Base-by-base conservation (phyloP, 2,888 invertebrate genomes). In the Agonopterix alstromeriana region DNA sequence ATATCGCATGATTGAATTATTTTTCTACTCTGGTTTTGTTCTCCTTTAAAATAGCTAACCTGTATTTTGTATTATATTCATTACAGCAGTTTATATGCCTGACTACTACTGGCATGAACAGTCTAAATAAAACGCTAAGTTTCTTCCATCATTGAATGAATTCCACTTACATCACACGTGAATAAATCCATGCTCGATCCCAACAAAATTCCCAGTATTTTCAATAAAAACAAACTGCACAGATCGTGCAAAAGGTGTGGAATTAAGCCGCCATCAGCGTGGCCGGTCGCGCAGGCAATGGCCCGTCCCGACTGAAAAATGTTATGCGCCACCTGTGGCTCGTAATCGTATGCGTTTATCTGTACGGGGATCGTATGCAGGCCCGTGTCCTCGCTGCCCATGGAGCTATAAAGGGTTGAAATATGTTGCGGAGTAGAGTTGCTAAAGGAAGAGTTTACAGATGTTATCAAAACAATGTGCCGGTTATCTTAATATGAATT, bases 261-360 rank as follows among this genome's bases (percentile, higher is more conserved):
- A 77, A 82, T 83, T 82, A 83, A 84, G 77, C 80, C 70, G 63
- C 67, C 58, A 62, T 69, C 63, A 66, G 45, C 49, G 51, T 42
- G 52, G 43, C 56, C 49, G 58, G 57, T 42, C 42, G 42, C 48
- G 52, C 10, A 43, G 43, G 46, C 75, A 73, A 44, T 73, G 69
- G 67, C 52, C 57, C 58, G 60, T 48, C 51, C 52, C 52, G 62
- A 38, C 71, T 82, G 86, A 89, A 89, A 89, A 89, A 89, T 88
- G 87, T 86, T 82, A 87, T 86, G 64, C 80, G 78, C 89, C 89
- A 89, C 89, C 89, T 89, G 89, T 89, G 76, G 89, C 75, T 66
- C 78, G 80, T 85, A 82, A 86, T 85, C 85, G 86, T 84, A 87
- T 88, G 88, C 87, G 82, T 82, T 84, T 85, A 87, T 86, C 86